Evolutionary conservation across 2,113 vertebrate species (phyloP).

Genomic region (Albula glossodonta): DNA sequence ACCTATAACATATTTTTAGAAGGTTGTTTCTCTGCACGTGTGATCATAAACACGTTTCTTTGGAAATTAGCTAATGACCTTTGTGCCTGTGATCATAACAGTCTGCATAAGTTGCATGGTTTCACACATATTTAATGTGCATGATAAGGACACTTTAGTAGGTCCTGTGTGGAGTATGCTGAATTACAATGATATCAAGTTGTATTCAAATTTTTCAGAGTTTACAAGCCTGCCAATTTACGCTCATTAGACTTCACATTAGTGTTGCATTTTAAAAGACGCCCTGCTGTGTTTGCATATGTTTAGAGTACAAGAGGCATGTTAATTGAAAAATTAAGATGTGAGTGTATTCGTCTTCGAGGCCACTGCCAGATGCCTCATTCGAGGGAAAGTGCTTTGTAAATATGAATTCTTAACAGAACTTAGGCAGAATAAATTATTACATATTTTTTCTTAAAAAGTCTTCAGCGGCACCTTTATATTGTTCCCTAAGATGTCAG

Average conservation of each 20-base stretch:
- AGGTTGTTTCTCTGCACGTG: not conserved
- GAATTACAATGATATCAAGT: conserved; percentile 52
- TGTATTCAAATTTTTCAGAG: conserved; percentile 64
- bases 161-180: not conserved
- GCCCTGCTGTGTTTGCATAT: conserved; percentile 76
- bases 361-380: conserved; percentile 52
- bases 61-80: not conserved
- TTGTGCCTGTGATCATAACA: not conserved
- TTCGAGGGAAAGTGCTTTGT: conserved; percentile 45
- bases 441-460: not conserved
- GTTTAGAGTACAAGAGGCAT: conserved; percentile 71
- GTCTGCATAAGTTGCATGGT: not conserved
- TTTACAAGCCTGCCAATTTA: conserved; percentile 69
- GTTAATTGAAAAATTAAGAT: conserved; percentile 80
- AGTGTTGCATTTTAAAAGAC: conserved; percentile 74
- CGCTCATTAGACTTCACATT: conserved; percentile 73
- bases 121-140: not conserved
- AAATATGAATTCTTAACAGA: conserved; percentile 55
- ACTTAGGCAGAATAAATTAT: conserved; percentile 21
- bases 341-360: conserved; percentile 65
- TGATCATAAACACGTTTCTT: not conserved
- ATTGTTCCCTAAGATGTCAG: too few species aligned
- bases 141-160: not conserved
- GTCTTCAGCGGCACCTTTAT: too few species aligned
- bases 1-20: too few species aligned